Base-by-base conservation (phyloP, 1,140 invertebrate species). In the Medauroidea extradentata region DNA sequence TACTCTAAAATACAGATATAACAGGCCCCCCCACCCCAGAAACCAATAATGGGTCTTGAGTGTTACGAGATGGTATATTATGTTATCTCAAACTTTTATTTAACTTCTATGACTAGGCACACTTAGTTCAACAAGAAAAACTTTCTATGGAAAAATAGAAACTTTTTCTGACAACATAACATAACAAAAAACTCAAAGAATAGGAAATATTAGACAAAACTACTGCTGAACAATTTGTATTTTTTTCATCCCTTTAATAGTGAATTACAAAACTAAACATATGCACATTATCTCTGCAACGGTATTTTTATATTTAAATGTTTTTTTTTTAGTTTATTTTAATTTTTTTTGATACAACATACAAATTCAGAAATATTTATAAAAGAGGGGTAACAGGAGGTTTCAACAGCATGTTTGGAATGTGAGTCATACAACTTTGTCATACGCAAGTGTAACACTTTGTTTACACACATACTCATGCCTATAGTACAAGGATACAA, bases 211-310 rank as follows among this genome's bases (percentile, higher is more conserved):
- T 48, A 53, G 57, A 63, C 57, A 63, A 55, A 59, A 57, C 59
- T 34, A 34, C 29, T 34, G 29, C 29, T 34, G 29, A 34, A 63
- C 52, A 48, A 34, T 63, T 44, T 59, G 51, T 46, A 29, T 43
- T 63, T 27, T 46, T n/a, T 56, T 52, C 57, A 44, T 44, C 29
- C 57, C 39, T 27, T 43, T 56, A 44, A 59, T 53, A 52, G n/a
- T 44, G 52, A 60, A 53, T 59, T 63, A 63, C 57, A 63, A 63
- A 63, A 63, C 57, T 63, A 63, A 63, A 63, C 61, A 59, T 63
- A 63, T 63, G 57, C 57, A 59, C 41, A 55, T 42, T 48, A 58
- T 60, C 39, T 38, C 59, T 53, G 44, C 53, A 63, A 63, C 61
- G 57, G 50, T 62, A 54, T 59, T 34, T 62, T 62, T 52, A 46